Base-by-base conservation (phyloP, 2,113 vertebrate genomes). In the Embiotoca jacksoni region DNA sequence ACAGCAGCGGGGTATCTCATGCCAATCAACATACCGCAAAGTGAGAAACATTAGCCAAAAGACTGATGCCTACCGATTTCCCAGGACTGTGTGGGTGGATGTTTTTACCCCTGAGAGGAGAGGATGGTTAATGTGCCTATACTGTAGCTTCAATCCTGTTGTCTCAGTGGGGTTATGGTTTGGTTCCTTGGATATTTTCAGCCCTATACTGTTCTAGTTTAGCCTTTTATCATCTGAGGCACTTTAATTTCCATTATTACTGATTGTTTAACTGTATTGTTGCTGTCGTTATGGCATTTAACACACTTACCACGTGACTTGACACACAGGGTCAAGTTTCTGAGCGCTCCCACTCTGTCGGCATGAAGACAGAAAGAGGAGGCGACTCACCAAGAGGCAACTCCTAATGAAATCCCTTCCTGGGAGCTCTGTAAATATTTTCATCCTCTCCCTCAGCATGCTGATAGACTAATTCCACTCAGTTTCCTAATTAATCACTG, bases 371-470 rank as follows among this genome's bases (percentile, higher is more conserved):
- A 23, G 68, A 64, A 64, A 60, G 64, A 83, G 86, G 84, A 85
- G 86, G 77, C 10, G 10, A 50, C 76, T 79, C 77, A 66, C 78
- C 75, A 61, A 49, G 11, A 72, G 67, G 72, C 74, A 55, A 65
- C 82, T 89, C 81, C 83, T 94, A 92, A 93, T 93, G 86, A 94
- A 93, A 89, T 88, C 78, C 70, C 76, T 85, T 90, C 69, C 80
- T 76, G 81, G 88, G 89, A 89, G 91, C 77, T 92, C 68, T 90
- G 93, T 92, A 92, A 94, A 94, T 92, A 93, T 93, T 93, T 89
- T 93, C 75, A 77, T 86, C 81, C 50, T 90, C 91, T 91, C 91
- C 91, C 82, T 86, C 59, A 3, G 77, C 80, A 65, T 70, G 83
- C 86, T 76, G 73, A 91, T 87, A 75, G 80, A 92, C 85, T 85